These are phyloP conservation scores for Tachysurus fulvidraco DNA, from an alignment of 2,113 vertebrate genomes.

Conservation along the genomic window DNA sequence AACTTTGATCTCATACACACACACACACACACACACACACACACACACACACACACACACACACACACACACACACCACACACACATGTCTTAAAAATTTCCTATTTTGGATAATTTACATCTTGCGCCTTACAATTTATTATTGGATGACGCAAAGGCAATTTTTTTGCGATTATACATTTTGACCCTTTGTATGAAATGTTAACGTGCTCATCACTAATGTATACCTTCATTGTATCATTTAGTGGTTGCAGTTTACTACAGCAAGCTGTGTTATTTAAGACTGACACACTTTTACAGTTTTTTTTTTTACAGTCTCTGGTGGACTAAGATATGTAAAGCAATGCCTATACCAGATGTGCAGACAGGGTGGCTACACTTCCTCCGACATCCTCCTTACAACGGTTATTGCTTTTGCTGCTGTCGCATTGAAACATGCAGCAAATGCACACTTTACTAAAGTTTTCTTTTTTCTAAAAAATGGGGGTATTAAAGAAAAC, in stretches of 20 bases:
- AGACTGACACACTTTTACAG: slow-evolving; percentile 46
- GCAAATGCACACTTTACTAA: not conserved
- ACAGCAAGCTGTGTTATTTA: not conserved
- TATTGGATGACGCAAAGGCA: not conserved
- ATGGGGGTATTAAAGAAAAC: not conserved
- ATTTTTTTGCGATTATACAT: not conserved
- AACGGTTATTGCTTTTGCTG: not conserved
- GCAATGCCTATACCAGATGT: slow-evolving; percentile 72
- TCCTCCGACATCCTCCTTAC: not conserved
- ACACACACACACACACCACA: no score
- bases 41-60: no score
- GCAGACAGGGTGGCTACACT: slow-evolving; percentile 36
- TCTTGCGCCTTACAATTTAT: not conserved
- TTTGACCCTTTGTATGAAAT: not conserved
- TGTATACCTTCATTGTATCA: not conserved
- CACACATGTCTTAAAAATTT: no score
- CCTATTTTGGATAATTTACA: no score
- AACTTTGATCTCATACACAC: no score
- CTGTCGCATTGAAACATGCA: not conserved
- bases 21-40: no score
- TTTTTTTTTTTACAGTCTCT: slow-evolving; percentile 32
- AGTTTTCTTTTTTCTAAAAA: not conserved
- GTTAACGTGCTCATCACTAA: not conserved
- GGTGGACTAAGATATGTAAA: slow-evolving; percentile 57
- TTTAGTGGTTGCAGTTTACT: not conserved